phyloP scores from a whole-genome alignment of 2,113 vertebrate genomes.

The Emydura subglobosa region DNA sequence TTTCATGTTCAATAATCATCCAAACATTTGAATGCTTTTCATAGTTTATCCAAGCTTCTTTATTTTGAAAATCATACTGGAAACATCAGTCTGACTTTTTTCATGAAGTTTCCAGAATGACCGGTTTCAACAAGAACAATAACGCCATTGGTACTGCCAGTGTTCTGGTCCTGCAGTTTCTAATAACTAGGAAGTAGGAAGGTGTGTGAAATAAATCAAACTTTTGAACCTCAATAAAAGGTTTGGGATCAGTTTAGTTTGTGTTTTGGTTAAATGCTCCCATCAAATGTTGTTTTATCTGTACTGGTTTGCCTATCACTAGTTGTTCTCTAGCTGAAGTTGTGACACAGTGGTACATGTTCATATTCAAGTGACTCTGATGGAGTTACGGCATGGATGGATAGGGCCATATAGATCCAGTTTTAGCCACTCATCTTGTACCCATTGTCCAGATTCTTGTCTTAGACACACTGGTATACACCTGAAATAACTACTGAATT shows the following conservation, averaged over 20 bases:
- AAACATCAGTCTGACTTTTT: too few relatives aligned
- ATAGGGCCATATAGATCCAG: background rate
- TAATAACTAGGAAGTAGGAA: background rate
- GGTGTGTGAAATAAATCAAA: background rate
- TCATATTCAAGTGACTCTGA: background rate
- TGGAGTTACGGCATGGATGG: background rate
- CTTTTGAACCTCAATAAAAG: background rate
- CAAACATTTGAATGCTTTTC: too few relatives aligned
- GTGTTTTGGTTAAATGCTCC: background rate
- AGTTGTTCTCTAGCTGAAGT: background rate
- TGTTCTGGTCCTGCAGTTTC: background rate
- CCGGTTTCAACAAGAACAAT: background rate
- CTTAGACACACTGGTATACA: background rate
- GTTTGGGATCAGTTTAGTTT: rapidly evolving
- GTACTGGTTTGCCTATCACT: background rate
- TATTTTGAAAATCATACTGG: too few relatives aligned
- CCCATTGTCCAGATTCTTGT: background rate
- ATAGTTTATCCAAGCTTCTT: too few relatives aligned
- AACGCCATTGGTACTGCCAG: background rate
- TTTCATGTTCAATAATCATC: too few relatives aligned
- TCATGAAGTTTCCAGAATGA: background rate
- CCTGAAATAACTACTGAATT: background rate
- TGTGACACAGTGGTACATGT: background rate
- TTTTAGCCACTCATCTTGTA: background rate
- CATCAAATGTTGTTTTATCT: background rate